A percentile compares a stretch with the other conserved stretches of the same genome.
phyloP scores from a whole-genome alignment of 2,113 vertebrate genomes.

The Semicossyphus pulcher region DNA sequence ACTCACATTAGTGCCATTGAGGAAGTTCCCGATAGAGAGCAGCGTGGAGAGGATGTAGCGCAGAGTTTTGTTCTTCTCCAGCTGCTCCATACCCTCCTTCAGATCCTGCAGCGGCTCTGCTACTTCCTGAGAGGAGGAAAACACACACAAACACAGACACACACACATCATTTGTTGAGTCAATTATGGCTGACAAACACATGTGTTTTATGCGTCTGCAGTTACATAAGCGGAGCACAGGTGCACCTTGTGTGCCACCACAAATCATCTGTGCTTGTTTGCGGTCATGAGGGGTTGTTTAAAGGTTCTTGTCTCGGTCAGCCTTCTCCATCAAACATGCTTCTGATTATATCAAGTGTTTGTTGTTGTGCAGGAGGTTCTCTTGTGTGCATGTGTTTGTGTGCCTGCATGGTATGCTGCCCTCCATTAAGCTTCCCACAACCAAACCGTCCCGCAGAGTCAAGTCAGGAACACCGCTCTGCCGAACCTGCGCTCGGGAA shows the following conservation, averaged over 20 bases:
- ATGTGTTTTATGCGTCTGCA: constrained; percentile 25
- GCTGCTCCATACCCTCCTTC: constrained; percentile 98
- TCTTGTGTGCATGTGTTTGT: constrained; percentile 24
- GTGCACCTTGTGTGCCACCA: constrained; percentile 39
- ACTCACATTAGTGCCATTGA: constrained; percentile 95
- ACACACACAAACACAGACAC: constrained; percentile 4
- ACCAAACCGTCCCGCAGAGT: constrained; percentile 21
- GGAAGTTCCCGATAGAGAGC: constrained; percentile 95
- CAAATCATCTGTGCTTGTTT: constrained; percentile 45
- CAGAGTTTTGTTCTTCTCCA: constrained; percentile 97
- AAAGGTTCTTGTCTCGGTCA: constrained; percentile 20
- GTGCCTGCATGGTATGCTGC: constrained; percentile 45
- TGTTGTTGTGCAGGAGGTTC: constrained; percentile 26
- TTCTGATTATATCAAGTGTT: constrained; percentile 26
- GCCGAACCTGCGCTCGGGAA: not conserved
- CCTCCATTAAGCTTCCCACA: constrained; percentile 58
- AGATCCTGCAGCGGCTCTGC: constrained; percentile 96
- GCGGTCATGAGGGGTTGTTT: constrained; percentile 38
- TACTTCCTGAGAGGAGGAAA: constrained; percentile 88
- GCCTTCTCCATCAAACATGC: constrained; percentile 32
- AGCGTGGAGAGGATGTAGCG: constrained; percentile 93
- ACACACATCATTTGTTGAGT: constrained; percentile 38
- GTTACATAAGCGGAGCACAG: constrained; percentile 40
- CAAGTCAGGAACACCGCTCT: constrained; percentile 11
- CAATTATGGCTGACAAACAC: constrained; percentile 27